Evolutionary conservation across 2,888 invertebrate species (phyloP), one percentile per base, ranked within the genome.

Genomic region (Xanthia icteritia): DNA sequence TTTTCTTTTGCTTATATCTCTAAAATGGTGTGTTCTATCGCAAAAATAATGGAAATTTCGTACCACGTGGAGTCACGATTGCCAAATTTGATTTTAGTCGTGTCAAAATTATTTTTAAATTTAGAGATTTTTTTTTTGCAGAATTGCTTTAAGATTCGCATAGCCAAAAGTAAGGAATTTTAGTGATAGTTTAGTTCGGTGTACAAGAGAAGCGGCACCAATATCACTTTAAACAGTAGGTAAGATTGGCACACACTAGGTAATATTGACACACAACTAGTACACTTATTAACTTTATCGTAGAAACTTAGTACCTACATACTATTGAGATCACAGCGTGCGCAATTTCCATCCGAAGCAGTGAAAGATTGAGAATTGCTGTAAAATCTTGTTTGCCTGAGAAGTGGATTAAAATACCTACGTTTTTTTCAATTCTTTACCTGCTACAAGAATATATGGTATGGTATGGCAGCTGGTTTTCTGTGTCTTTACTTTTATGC

Each of bases 391-490:
- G 27, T 13, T 66, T 27, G 65, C 20, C 15, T 20, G 27, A 45
- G 20, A 27, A 45, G 27, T 45, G 20, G 17, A 48, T 13, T 20
- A 23, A 48, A 6, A 48, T 31, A 45, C 6, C 13, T 8, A 27
- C 20, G 3, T 0, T 20, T 66, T 9, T n/a, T 66, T 20, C 8
- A 39, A 65, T 27, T 42, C 1, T 17, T 42, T 5, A 5, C n/a
- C n/a, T 65, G n/a, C n/a, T 64, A 1, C 42, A 20, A 11, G 31
- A 31, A 23, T 39, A 9, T 11, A 45, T 45, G 39, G 39, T 39
- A 36, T 36, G 36, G 23, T 36, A 23, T 36, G 64, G 17, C 6
- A 63, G 31, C 64, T 48, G 36, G 4, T 39, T 56, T 84, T 75
- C 68, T 72, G 71, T 27, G 6, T 31, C 2, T 27, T n/a, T 17